phyloP scores from a whole-genome alignment of 2,888 invertebrate species.

The Drosophila acutilabella region DNA sequence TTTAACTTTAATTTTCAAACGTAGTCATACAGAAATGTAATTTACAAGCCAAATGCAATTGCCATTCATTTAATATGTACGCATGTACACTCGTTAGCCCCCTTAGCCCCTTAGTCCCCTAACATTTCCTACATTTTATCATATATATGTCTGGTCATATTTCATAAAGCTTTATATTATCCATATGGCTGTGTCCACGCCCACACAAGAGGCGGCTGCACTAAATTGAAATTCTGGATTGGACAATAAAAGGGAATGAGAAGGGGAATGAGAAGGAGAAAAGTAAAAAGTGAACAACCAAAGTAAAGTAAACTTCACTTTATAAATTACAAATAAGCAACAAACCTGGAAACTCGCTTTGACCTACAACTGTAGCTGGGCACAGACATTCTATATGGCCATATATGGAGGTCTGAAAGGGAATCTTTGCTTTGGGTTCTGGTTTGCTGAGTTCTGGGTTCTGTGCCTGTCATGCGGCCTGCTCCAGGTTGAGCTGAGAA shows the following conservation, averaged over 20 bases:
- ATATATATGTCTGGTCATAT: slow-evolving; percentile 46
- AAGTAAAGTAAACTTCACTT: slow-evolving; percentile 70
- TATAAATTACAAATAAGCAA: slow-evolving; percentile 80
- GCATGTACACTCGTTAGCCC: slow-evolving; percentile 9
- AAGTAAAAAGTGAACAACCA: slow-evolving; percentile 26
- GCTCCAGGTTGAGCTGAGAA: slow-evolving; percentile 24
- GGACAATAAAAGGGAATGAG: slow-evolving; percentile 1
- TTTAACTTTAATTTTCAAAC: slow-evolving; percentile 28
- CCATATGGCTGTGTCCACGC: slow-evolving; percentile 32
- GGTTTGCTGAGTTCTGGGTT: background rate
- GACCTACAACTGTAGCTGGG: slow-evolving; percentile 35
- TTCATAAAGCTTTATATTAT: slow-evolving; percentile 56
- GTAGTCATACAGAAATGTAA: slow-evolving; percentile 56
- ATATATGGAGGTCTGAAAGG: slow-evolving; percentile 8
- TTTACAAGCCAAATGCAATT: slow-evolving; percentile 63
- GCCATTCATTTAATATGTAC: slow-evolving; percentile 58
- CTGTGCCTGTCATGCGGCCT: slow-evolving; percentile 52
- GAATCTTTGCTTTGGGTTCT: slow-evolving; percentile 6
- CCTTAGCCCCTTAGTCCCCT: slow-evolving; percentile 14
- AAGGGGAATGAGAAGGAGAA: background rate
- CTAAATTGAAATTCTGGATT: slow-evolving; percentile 64
- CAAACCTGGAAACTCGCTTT: slow-evolving; percentile 22
- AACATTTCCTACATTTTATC: slow-evolving; percentile 15
- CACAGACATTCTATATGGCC: slow-evolving; percentile 19
- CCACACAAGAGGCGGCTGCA: slow-evolving; percentile 36